Conservation (phyloP, 2,888 invertebrate genomes). For the Leptopterna dolabrata region DNA sequence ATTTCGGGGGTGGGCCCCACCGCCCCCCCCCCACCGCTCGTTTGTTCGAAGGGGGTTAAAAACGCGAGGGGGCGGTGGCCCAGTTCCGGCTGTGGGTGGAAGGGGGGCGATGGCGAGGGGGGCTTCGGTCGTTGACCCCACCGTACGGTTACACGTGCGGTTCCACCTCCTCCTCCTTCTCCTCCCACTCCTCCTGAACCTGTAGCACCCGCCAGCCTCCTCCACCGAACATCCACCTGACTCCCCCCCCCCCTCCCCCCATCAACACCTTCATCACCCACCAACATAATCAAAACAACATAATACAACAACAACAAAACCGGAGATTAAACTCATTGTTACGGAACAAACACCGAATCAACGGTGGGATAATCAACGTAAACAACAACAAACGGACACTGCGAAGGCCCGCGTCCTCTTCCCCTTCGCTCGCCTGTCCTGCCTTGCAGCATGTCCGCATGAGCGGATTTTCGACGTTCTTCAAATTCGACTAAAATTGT, state of each 20-base stretch:
- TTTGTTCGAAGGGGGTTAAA: not conserved
- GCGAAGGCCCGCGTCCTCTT: too few relatives aligned
- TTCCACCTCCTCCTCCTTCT: not conserved
- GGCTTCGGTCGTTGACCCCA: constrained; percentile 21
- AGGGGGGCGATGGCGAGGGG: constrained; percentile 55
- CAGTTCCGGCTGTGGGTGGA: constrained; percentile 55
- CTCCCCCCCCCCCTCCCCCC: not conserved
- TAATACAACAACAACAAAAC: not conserved
- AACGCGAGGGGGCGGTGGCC: constrained; percentile 61
- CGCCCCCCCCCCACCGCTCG: not conserved
- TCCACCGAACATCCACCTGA: constrained; percentile 12
- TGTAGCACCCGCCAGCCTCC: constrained; percentile 24
- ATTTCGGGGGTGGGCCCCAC: constrained; percentile 43
- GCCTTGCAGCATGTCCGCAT: too few relatives aligned
- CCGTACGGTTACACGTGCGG: constrained; percentile 33
- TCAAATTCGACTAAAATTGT: too few relatives aligned
- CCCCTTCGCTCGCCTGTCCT: not conserved
- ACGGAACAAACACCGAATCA: not conserved
- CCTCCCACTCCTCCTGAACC: constrained; percentile 60
- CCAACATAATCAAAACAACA: not conserved
- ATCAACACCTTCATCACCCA: not conserved
- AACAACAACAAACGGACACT: not conserved
- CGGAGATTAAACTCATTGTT: not conserved
- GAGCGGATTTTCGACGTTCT: too few relatives aligned
- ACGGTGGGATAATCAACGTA: not conserved